Evolutionary conservation across 2,113 vertebrate genomes (phyloP), one percentile per base, ranked within the genome.

Genomic region (Spilogale gracilis): DNA sequence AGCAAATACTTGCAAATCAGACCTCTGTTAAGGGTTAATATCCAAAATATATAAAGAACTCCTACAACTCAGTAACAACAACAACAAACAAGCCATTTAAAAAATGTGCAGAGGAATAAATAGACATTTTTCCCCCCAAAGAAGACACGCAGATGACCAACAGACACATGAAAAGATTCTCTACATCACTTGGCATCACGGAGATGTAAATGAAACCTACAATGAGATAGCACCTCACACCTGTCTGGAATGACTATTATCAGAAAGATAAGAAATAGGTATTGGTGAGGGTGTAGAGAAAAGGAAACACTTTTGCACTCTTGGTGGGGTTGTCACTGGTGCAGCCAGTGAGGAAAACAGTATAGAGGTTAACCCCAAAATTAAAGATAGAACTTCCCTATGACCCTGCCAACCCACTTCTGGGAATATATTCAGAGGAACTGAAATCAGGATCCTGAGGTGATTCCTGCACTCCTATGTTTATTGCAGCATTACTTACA

Each of bases 221-320:
- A 1, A 9, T 8, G 50, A 81, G 50, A 4, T 2, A 3, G 14
- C 54, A 0, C 38, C 27, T 45, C 52, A 4, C 9, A 12, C 38
- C 52, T 82, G 63, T n/a, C 9, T 38, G 1, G 38, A 17, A 50
- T 6, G 13, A 54, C 25, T 2, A 6, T 11, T 9, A 13, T 5
- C 38, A 2, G 17, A 25, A n/a, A 18, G 20, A 13, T 9, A 3
- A n/a, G n/a, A 4, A 11, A 9, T 20, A 9, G 12, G n/a, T 1
- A 30, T 25, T 9, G 45, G 21, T 6, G 32, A 38, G 7, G 21
- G 17, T 11, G 9, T 11, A 32, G 56, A 63, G 74, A 4, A 38
- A 2, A 27, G 58, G 30, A 60, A 23, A 6, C 20, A 73, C 27
- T 14, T 9, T 30, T 18, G n/a, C 16, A 12, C 67, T n/a, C 16